Percentiles rank a stretch among this genome's conserved stretches.
Evolutionary conservation across 2,888 invertebrate genomes (phyloP).

Genomic region (Temnothorax rugatulus): DNA sequence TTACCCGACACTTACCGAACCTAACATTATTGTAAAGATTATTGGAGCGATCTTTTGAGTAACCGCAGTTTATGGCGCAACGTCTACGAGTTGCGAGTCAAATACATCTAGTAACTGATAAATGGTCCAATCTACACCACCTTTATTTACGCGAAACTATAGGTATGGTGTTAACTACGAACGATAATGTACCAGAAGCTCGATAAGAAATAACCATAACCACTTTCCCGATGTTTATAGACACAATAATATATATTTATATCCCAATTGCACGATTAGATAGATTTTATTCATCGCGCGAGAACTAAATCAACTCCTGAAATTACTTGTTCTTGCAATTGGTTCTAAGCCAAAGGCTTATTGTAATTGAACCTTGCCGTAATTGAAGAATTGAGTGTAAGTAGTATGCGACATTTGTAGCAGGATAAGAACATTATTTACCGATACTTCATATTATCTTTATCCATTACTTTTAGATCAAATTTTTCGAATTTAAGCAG

Average conservation of each 20-base stretch:
- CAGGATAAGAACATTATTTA: neutral
- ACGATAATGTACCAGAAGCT: conserved; percentile 24
- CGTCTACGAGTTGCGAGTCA: conserved; percentile 57
- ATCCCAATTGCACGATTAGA: neutral
- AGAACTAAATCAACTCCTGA: neutral
- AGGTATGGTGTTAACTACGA: neutral
- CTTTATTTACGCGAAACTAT: conserved; percentile 21
- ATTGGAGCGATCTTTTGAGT: conserved; percentile 56
- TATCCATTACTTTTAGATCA: too few relatives aligned
- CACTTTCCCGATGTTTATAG: conserved; percentile 7
- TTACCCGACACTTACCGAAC: conserved; percentile 64
- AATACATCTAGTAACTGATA: conserved; percentile 39
- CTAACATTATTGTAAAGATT: conserved; percentile 66
- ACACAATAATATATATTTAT: conserved; percentile 11
- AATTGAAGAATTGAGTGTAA: neutral
- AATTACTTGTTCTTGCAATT: neutral
- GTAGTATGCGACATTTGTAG: neutral
- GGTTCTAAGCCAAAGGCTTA: neutral
- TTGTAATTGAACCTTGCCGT: neutral
- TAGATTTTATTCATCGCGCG: neutral
- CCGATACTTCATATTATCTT: neutral
- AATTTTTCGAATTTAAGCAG: conserved; percentile 4
- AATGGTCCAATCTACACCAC: conserved; percentile 19
- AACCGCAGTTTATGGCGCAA: conserved; percentile 62
- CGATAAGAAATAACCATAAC: neutral